Base-by-base conservation (phyloP, 2,888 invertebrate genomes). In the Hoplodrina ambigua region DNA sequence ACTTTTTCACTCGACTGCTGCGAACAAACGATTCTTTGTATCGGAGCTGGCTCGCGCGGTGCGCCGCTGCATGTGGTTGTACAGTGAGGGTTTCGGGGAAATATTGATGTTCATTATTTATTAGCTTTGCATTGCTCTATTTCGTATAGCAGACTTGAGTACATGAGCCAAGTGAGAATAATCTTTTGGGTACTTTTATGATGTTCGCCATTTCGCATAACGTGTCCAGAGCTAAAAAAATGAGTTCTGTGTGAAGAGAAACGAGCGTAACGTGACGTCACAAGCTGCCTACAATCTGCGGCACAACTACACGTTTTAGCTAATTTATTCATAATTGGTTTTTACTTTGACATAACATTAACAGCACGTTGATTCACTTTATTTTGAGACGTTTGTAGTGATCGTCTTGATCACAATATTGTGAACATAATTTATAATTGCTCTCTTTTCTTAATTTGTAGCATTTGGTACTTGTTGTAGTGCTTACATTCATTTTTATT, bases 161-260 rank as follows among this genome's bases (percentile, higher is more conserved):
- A 25, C 11, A 41, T 49, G 10, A 33, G n/a, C 11, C 15, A 25
- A 69, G 30, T 49, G 41, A 41, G 37, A 20, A 49, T 54, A 70
- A 49, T n/a, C 30, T 49, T 69, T 69, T 54, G 49, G n/a, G 37
- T n/a, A 54, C 25, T 76, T 49, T 50, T 49, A 69, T 41, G n/a
- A 55, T 54, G 15, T 49, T 49, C 15, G 49, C 41, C 76, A 15
- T 55, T 15, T 67, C 19, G 6, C 54, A 41, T 20, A 19, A 67
- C 53, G 17, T 49, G 54, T 49, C 49, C 46, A 54, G 20, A 44
- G 49, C 77, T 69, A 8, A 55, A 30, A 68, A 25, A 70, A 75
- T 76, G 49, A 76, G 20, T 54, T 54, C 0, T 49, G 46, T 15
- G 77, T 33, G 10, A 25, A 54, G 20, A 55, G 30, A 69, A 75